Percentiles rank a stretch among this genome's conserved stretches.
Conservation (phyloP, 2,888 invertebrate genomes). For the Xestobium rufovillosum region DNA sequence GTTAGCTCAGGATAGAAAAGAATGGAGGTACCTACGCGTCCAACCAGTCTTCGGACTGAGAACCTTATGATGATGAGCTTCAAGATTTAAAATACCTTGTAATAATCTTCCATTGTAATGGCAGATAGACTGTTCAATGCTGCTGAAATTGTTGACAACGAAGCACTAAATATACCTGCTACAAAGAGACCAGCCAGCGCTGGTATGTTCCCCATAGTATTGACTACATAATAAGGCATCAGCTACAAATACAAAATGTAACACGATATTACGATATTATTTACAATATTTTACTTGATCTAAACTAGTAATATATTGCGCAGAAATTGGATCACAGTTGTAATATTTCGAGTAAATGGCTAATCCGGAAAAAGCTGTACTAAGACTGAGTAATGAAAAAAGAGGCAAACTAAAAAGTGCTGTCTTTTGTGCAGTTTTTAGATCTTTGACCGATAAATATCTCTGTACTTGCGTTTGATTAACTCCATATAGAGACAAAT, state of each 20-base stretch:
- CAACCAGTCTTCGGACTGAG: too few species aligned
- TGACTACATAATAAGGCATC: slow-evolving; percentile 68
- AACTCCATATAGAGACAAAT: slow-evolving; percentile 87
- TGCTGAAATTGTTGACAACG: slow-evolving; percentile 81
- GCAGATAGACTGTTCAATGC: slow-evolving; percentile 82
- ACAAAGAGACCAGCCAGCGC: slow-evolving; percentile 82
- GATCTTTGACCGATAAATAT: slow-evolving; percentile 73
- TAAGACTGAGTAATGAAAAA: slow-evolving; percentile 58
- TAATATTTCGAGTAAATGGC: slow-evolving; percentile 74
- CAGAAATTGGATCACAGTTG: slow-evolving; percentile 66
- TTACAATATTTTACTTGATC: slow-evolving; percentile 49
- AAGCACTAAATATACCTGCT: slow-evolving; percentile 81
- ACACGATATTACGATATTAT: slow-evolving; percentile 1
- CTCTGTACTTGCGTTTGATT: slow-evolving; percentile 93
- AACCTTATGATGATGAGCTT: too few species aligned
- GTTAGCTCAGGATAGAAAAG: too few species aligned
- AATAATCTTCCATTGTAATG: slow-evolving; percentile 79
- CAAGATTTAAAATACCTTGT: too few species aligned
- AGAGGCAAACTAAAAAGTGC: slow-evolving; percentile 75
- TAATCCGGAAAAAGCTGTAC: slow-evolving; percentile 60
- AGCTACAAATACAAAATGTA: slow-evolving; percentile 36
- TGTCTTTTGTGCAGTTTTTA: slow-evolving; percentile 59
- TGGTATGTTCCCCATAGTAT: slow-evolving; percentile 58
- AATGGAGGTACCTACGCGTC: too few species aligned
- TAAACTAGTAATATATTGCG: slow-evolving; percentile 51